A percentile compares a stretch with the other conserved stretches of the same genome.
phyloP scores from a whole-genome alignment of 2,797 vertebrate genomes.

The Dallia pectoralis region DNA sequence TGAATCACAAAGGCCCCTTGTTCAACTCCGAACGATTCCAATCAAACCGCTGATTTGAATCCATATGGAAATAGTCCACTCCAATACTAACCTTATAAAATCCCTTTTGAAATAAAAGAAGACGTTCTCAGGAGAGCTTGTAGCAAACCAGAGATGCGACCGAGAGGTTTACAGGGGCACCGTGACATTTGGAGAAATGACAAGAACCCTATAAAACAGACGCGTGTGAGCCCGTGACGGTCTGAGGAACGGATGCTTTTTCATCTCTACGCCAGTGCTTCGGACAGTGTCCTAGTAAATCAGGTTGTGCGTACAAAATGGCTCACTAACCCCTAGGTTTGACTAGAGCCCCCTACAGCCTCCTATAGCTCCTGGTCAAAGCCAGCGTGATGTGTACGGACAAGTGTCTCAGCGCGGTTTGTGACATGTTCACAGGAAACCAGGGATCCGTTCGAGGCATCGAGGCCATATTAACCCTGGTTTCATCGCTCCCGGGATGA shows the following conservation, averaged over 20 bases:
- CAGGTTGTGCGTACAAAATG: not conserved
- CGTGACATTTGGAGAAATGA: conserved; percentile 56
- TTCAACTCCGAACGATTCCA: not conserved
- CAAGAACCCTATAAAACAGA: conserved; percentile 46
- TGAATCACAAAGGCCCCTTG: too few species aligned
- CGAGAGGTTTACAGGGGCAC: conserved; percentile 32
- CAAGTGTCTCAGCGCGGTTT: not conserved
- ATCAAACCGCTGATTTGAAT: conserved; percentile 29
- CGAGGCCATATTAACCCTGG: conserved; percentile 40
- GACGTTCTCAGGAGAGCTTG: conserved; percentile 17
- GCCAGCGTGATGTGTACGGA: not conserved
- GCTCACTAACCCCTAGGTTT: not conserved
- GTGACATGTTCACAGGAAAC: conserved; percentile 39
- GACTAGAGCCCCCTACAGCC: not conserved
- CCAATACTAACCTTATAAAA: conserved; percentile 64
- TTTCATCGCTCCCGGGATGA: conserved; percentile 31
- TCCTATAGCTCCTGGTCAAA: not conserved
- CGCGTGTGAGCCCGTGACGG: conserved; percentile 29
- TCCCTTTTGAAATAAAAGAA: conserved; percentile 7
- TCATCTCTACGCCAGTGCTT: conserved; percentile 38
- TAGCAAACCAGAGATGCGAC: conserved; percentile 30
- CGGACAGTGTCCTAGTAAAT: conserved; percentile 43
- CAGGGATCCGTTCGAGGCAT: conserved; percentile 22
- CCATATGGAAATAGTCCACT: conserved; percentile 41
- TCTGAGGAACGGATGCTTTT: conserved; percentile 45